Percentiles rank a stretch among this genome's conserved stretches.
These are phyloP conservation scores for Deilephila porcellus DNA, from an alignment of 2,888 invertebrate species.

Conservation along the genomic window DNA sequence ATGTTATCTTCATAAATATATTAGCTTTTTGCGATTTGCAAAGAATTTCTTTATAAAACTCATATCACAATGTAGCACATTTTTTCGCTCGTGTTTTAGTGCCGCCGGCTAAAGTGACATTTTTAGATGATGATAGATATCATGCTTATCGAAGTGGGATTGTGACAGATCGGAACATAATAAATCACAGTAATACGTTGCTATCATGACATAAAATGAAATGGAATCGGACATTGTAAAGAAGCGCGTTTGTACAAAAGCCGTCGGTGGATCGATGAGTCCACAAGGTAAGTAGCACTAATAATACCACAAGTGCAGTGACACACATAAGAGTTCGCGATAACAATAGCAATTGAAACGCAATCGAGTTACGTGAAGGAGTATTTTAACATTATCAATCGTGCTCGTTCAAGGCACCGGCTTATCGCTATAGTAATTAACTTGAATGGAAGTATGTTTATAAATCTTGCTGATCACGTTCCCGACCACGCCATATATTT, in stretches of 20 bases:
- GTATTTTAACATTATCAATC: constrained; percentile 53
- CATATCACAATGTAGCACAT: background rate
- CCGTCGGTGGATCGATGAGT: background rate
- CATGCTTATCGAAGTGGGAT: background rate
- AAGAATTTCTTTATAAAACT: background rate
- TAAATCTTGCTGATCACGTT: constrained; percentile 55
- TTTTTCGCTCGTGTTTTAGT: background rate
- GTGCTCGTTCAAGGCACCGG: constrained; percentile 56
- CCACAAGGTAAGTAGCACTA: background rate
- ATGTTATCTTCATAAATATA: background rate
- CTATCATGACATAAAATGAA: background rate
- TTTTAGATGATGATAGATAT: background rate
- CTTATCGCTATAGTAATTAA: constrained; percentile 58
- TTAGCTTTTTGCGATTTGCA: background rate
- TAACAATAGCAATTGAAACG: constrained; percentile 58
- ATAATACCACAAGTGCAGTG: constrained; percentile 16
- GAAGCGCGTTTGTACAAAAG: background rate
- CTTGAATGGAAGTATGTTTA: constrained; percentile 57
- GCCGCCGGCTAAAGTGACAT: background rate
- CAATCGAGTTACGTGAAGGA: constrained; percentile 53
- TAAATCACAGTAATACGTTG: background rate
- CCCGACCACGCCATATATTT: constrained; percentile 44
- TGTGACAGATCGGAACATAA: background rate
- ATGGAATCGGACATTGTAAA: background rate
- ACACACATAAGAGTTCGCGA: constrained; percentile 38